Conservation (phyloP, 92 coral and sea anemone species). For the Phenganax subtilis region DNA sequence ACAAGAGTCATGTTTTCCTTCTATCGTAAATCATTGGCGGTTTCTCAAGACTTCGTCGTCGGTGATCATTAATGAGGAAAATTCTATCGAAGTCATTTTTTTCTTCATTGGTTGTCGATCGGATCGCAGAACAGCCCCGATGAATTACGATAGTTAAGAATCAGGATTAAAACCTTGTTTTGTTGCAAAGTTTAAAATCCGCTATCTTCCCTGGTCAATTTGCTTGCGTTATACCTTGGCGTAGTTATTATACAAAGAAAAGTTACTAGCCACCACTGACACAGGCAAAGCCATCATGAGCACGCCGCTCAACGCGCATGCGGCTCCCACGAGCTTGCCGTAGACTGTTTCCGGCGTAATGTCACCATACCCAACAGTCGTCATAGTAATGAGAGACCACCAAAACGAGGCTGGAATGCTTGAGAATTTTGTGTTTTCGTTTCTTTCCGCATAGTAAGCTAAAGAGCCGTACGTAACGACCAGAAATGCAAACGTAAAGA, state of each 20-base stretch:
- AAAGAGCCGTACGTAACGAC: conserved; percentile 86
- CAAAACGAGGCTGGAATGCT: conserved; percentile 93
- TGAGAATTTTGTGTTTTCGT: conserved; percentile 58
- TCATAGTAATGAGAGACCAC: conserved; percentile 99
- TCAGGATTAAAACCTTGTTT: no score
- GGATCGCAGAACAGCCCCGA: no score
- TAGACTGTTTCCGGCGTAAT: conserved; percentile 79
- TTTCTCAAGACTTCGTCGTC: no score
- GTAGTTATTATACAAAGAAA: conserved; percentile 85
- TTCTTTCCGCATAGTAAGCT: conserved; percentile 85
- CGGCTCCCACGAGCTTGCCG: conserved; percentile 85
- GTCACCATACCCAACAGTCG: conserved; percentile 97
- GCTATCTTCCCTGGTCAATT: neutral
- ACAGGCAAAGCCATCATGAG: conserved; percentile 99
- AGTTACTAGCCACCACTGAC: conserved; percentile 97
- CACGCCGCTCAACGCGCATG: conserved; percentile 91
- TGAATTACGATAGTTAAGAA: no score
- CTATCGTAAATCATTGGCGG: no score
- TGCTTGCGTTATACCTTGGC: conserved; percentile 57
- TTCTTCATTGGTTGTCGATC: no score
- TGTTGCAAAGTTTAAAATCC: no score
- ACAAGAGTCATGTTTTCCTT: no score
- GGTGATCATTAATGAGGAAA: no score
- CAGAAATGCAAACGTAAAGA: conserved; percentile 73
- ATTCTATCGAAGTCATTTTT: no score